These are phyloP conservation scores for Pangasius macronema DNA, from an alignment of 2,797 vertebrate species.

Conservation along the genomic window DNA sequence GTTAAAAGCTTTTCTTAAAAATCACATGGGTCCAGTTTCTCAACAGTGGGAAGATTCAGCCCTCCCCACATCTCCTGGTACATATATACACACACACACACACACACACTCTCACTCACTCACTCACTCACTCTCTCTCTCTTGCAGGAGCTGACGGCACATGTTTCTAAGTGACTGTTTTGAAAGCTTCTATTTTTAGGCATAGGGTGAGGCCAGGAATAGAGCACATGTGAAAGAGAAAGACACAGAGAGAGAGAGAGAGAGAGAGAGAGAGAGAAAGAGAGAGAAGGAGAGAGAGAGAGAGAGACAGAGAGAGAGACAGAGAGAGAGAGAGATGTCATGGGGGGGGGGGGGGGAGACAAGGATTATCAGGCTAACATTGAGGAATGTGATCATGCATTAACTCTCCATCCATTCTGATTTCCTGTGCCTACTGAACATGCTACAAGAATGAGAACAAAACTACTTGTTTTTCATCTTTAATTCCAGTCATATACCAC, in stretches of 20 bases:
- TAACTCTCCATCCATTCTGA: background rate
- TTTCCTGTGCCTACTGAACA: background rate
- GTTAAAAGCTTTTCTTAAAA: slow-evolving; percentile 37
- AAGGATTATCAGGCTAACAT: slow-evolving; percentile 16
- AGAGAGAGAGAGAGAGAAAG: background rate
- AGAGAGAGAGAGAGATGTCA: background rate
- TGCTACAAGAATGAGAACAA: background rate
- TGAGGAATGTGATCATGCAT: slow-evolving; percentile 1
- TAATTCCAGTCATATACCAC: background rate
- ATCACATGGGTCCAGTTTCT: slow-evolving; percentile 47
- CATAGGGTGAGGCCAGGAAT: slow-evolving; percentile 52
- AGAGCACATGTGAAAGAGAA: slow-evolving; percentile 56
- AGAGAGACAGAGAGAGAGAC: slow-evolving; percentile 13
- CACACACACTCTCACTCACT: background rate
- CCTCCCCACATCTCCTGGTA: background rate
- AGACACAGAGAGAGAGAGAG: slow-evolving; percentile 2
- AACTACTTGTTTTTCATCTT: background rate
- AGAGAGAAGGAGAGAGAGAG: background rate
- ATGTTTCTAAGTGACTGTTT: slow-evolving; percentile 46
- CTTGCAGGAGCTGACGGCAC: slow-evolving; percentile 34
- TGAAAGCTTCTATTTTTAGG: slow-evolving; percentile 61
- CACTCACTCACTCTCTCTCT: background rate
- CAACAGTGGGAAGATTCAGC: slow-evolving; percentile 39
- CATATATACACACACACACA: background rate
- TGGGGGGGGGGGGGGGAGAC: background rate